A percentile compares a stretch with the other conserved stretches of the same genome.
phyloP scores from a whole-genome alignment of 2,113 vertebrate species.

The Thryonomys swinderianus region DNA sequence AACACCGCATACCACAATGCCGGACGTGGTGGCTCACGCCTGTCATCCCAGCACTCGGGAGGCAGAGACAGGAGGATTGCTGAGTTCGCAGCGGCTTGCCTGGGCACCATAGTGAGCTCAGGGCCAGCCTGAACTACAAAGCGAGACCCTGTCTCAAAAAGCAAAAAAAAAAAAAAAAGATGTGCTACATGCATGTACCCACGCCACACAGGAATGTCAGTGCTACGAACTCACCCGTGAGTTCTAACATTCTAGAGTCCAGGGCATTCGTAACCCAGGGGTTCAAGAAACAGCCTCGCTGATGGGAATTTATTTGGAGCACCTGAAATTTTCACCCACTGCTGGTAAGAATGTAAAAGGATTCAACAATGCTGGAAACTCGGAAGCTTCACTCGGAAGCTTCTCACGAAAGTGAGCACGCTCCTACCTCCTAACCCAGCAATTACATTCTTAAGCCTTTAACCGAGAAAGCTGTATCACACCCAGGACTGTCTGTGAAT shows the following conservation, averaged over 20 bases:
- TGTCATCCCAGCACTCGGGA: no score
- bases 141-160: no score
- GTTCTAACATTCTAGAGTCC: not conserved
- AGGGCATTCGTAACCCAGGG: accelerated
- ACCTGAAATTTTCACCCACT: not conserved
- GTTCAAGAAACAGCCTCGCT: not conserved
- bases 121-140: no score
- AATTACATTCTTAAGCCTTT: not conserved
- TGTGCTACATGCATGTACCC: not conserved
- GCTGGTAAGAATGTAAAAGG: not conserved
- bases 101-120: no score
- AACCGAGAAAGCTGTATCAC: not conserved
- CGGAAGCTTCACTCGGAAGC: not conserved
- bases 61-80: no score
- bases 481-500: not conserved
- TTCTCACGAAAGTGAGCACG: not conserved
- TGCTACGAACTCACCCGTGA: not conserved
- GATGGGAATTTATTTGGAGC: not conserved
- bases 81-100: no score
- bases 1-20: no score
- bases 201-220: not conserved
- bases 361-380: not conserved
- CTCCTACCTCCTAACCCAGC: not conserved
- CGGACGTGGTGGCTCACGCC: no score
- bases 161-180: no score